Conservation (phyloP, 2,113 vertebrate species). For the Seriola aureovittata region DNA sequence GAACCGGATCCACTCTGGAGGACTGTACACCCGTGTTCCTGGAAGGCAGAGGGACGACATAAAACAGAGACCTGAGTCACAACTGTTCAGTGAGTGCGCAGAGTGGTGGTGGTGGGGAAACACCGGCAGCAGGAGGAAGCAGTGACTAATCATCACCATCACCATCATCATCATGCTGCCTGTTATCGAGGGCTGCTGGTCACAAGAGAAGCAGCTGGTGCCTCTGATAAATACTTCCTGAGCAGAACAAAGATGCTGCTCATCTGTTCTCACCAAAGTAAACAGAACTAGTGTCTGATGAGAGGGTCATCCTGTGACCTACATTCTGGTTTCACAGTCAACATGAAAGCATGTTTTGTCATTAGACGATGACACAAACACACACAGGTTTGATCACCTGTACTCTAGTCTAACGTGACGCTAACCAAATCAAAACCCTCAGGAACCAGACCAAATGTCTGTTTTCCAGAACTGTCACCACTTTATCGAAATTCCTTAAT, state of each 20-base stretch:
- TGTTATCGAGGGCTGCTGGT: neutral
- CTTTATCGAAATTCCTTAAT: too few species aligned
- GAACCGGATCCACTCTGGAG: constrained; percentile 94
- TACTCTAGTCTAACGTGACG: too few species aligned
- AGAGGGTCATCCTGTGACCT: too few species aligned
- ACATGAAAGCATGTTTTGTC: too few species aligned
- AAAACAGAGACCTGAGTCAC: neutral
- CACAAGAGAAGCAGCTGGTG: neutral
- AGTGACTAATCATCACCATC: neutral
- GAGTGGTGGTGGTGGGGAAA: neutral
- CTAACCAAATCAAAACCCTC: too few species aligned
- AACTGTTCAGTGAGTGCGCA: neutral
- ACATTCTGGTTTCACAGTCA: too few species aligned
- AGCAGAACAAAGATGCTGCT: neutral
- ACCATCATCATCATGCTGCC: neutral
- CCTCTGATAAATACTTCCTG: neutral
- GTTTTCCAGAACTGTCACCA: too few species aligned
- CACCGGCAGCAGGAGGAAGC: neutral
- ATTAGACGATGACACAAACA: too few species aligned
- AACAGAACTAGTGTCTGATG: too few species aligned
- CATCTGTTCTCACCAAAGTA: too few species aligned
- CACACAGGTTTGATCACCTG: too few species aligned
- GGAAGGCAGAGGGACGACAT: neutral
- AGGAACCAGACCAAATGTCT: too few species aligned
- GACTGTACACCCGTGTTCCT: constrained; percentile 96